phyloP scores from a whole-genome alignment of 1,140 invertebrate genomes.

The Papilio glaucus region DNA sequence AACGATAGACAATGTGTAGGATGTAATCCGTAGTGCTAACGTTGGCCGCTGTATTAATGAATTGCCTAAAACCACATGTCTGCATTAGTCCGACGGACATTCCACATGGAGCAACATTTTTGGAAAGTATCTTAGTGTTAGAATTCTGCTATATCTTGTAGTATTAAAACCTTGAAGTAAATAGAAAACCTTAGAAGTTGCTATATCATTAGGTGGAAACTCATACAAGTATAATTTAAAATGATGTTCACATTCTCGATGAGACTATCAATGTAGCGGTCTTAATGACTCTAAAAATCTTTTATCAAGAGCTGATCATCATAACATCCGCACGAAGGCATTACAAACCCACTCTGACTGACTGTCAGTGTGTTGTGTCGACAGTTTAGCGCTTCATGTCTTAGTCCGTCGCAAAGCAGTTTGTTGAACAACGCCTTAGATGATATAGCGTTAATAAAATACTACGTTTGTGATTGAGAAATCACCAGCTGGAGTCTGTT shows the following conservation, averaged over 20 bases:
- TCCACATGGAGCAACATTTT: not conserved
- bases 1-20: not conserved
- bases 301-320: too few species aligned
- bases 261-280: too few species aligned
- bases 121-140: not conserved
- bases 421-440: conserved; percentile 60
- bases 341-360: too few species aligned
- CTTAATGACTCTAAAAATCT: too few species aligned
- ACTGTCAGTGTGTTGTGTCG: conserved; percentile 31
- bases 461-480: conserved; percentile 36
- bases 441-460: conserved; percentile 46
- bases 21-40: conserved; percentile 25
- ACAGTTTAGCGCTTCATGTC: not conserved
- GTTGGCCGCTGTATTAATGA: not conserved
- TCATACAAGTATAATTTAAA: too few species aligned
- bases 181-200: too few species aligned
- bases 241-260: too few species aligned
- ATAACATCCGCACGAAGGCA: too few species aligned
- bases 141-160: not conserved
- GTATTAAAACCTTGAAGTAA: conserved; percentile 13
- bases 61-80: not conserved
- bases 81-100: not conserved
- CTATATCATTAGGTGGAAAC: too few species aligned
- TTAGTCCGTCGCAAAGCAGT: conserved; percentile 35
- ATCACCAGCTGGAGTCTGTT: not conserved